Evolutionary conservation across 2,113 vertebrate species (phyloP).

Genomic region (Sphyrna mokarran): DNA sequence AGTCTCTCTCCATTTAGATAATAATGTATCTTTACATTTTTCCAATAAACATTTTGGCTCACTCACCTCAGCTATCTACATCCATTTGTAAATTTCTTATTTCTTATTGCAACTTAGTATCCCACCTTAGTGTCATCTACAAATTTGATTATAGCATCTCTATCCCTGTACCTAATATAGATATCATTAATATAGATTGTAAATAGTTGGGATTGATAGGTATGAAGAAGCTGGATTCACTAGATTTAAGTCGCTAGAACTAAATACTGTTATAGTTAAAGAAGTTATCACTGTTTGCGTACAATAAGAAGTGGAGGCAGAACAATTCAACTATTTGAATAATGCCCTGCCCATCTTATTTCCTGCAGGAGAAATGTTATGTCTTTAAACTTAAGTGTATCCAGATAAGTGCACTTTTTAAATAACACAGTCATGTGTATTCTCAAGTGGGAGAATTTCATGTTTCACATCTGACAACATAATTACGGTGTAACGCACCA

Average conservation of each 20-base stretch:
- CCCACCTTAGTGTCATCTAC: no score
- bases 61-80: no score
- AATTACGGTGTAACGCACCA: neutral
- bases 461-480: neutral
- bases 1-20: no score
- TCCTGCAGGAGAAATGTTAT: neutral
- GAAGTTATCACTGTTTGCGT: neutral
- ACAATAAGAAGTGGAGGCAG: neutral
- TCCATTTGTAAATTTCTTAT: no score
- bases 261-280: neutral
- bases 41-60: no score
- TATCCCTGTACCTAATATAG: no score
- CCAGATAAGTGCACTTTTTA: neutral
- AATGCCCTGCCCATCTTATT: neutral
- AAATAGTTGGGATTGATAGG: neutral
- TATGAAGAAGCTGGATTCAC: neutral
- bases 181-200: no score
- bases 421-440: neutral
- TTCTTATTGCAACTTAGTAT: no score
- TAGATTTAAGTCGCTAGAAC: neutral
- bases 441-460: neutral
- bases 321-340: neutral
- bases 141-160: no score
- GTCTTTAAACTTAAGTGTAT: conserved; percentile 25
- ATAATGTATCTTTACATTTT: no score